Evolutionary conservation across 2,113 vertebrate species (phyloP), one percentile per base, ranked within the genome.

Genomic region (Uria lomvia): DNA sequence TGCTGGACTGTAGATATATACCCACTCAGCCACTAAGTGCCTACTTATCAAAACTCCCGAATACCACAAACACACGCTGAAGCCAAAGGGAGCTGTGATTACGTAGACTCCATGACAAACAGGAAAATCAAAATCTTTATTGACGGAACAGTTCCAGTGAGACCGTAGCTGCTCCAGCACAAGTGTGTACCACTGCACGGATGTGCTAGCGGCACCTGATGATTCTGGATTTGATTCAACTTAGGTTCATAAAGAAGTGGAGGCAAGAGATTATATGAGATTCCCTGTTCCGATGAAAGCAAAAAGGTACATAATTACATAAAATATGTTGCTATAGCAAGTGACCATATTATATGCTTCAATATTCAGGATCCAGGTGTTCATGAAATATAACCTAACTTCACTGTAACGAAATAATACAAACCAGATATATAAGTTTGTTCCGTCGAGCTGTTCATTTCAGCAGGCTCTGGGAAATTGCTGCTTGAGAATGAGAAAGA

Each of bases 401-500:
- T 79, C 30, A 40, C 43, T 72, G 2, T 12, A 60, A 56, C 11
- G 34, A 85, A 94, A 85, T 49, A 43, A 60, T 49, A 77, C 16
- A 32, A 53, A 60, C 26, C 26, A 86, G 11, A 86, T 71, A 63
- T 5, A 73, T 59, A 42, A 5, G 5, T 65, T 59, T 95, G 9
- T 53, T 90, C 66, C 11, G 3, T 38, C 2, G 5, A 72, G 66
- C 70, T 93, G 52, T 40, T 90, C 23, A 62, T 93, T 96, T 90
- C 71, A 91, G 70, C 36, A 91, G 45, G n/a, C 71, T 79, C 74
- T 66, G 56, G 58, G 58, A 96, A 96, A 93, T 70, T 92, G 74
- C 81, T 94, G 70, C 90, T 90, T 76, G 84, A 91, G 62, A 94
- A 84, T 81, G 71, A 81, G 70, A 93, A 86, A 95, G 89, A 96